phyloP scores from a whole-genome alignment of 1,140 invertebrate species.

The Bombus sibiricus region DNA sequence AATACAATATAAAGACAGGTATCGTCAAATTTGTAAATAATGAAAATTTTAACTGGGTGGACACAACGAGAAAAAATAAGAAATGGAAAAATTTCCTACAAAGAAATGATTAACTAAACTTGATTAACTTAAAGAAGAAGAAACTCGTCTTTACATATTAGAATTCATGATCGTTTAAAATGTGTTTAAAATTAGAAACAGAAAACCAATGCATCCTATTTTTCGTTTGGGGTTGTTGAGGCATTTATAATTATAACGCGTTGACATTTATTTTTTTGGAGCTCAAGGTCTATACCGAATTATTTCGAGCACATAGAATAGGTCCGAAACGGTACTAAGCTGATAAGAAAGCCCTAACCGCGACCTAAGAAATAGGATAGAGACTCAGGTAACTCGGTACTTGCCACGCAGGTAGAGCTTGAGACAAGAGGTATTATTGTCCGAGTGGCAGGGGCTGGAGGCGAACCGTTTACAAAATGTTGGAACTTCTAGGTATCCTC shows the following conservation, averaged over 20 bases:
- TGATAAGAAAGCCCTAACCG: conserved; percentile 57
- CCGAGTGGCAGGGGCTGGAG: conserved; percentile 42
- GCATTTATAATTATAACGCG: rapidly evolving
- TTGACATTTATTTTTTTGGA: not conserved
- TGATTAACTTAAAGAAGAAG: no score
- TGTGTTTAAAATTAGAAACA: no score
- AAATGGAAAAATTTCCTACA: no score
- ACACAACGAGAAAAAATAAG: no score
- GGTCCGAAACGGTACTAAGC: conserved; percentile 47
- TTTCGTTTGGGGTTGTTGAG: not conserved
- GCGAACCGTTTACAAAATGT: conserved; percentile 55
- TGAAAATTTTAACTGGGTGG: no score
- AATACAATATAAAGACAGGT: no score
- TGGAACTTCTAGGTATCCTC: conserved; percentile 54
- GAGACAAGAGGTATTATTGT: conserved; percentile 66
- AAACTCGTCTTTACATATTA: no score
- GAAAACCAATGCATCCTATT: not conserved
- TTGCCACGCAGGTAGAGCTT: conserved; percentile 56
- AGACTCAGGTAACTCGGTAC: conserved; percentile 61
- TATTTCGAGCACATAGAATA: conserved; percentile 6
- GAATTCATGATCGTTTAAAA: no score
- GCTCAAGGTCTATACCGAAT: not conserved
- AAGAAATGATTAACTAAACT: no score
- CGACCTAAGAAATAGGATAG: conserved; percentile 40
- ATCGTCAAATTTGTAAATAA: no score